Conservation (phyloP, 1,140 invertebrate genomes). For the Drosophila pachea region DNA sequence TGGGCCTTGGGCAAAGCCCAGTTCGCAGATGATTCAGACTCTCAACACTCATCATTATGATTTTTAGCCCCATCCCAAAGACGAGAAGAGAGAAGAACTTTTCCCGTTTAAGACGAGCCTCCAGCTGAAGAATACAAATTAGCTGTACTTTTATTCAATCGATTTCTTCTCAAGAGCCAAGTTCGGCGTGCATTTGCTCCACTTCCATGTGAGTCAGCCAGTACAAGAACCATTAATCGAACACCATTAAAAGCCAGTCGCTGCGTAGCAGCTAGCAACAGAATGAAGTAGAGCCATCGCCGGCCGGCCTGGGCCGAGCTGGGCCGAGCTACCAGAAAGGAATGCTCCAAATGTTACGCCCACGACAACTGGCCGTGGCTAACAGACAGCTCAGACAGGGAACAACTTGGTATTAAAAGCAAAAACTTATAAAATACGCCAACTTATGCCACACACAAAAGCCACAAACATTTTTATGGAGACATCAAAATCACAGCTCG, state of each 20-base stretch:
- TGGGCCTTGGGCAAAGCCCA: no score
- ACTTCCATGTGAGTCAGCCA: background rate
- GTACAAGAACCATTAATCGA: background rate
- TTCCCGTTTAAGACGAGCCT: no score
- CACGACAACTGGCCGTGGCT: constrained; percentile 8
- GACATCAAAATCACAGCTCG: constrained; percentile 59
- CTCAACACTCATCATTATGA: no score
- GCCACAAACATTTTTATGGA: constrained; percentile 62
- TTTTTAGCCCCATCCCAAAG: no score
- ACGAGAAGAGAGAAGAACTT: no score
- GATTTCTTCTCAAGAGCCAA: no score
- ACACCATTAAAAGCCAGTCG: background rate
- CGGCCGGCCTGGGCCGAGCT: background rate
- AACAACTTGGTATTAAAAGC: constrained; percentile 52
- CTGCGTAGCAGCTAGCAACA: background rate
- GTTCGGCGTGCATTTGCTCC: background rate
- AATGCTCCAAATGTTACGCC: constrained; percentile 40
- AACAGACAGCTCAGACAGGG: constrained; percentile 7
- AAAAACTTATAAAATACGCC: constrained; percentile 52
- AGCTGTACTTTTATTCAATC: no score
- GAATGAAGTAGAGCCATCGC: background rate
- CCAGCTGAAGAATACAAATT: no score
- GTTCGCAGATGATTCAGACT: no score
- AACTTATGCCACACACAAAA: constrained; percentile 37
- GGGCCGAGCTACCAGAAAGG: background rate